phyloP scores from a whole-genome alignment of 2,888 invertebrate genomes.

The Osedax frankpressi region DNA sequence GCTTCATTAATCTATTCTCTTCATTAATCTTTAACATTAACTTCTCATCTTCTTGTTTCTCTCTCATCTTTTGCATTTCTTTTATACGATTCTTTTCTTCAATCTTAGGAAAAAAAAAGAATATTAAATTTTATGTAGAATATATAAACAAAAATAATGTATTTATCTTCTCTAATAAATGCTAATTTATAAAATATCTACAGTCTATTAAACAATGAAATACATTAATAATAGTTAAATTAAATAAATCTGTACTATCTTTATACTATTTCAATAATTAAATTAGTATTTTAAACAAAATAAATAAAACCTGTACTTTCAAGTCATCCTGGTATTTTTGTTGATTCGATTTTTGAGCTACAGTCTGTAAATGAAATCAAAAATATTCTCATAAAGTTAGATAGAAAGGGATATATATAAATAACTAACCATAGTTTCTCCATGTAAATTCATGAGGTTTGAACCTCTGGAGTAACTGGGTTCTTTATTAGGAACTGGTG shows the following conservation, averaged over 20 bases:
- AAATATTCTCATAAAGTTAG: too few species aligned
- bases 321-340: conserved; percentile 35
- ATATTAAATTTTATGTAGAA: too few species aligned
- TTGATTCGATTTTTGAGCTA: conserved; percentile 14
- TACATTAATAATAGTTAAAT: too few species aligned
- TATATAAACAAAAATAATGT: too few species aligned
- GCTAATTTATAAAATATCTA: too few species aligned
- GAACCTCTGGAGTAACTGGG: background rate
- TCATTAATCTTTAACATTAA: background rate
- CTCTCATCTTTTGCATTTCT: background rate
- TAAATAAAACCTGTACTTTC: conserved; percentile 33
- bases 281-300: conserved; percentile 9
- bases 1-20: background rate
- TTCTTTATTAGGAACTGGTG: background rate
- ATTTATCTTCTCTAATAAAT: too few species aligned
- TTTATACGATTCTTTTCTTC: background rate
- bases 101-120: too few species aligned
- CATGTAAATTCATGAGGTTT: background rate
- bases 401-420: too few species aligned
- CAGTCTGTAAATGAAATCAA: background rate
- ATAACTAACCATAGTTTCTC: background rate
- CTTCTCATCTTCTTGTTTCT: background rate
- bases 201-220: too few species aligned
- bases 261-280: background rate
- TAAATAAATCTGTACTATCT: too few species aligned